phyloP scores from a whole-genome alignment of 2,888 invertebrate species.

The Galeruca laticollis region DNA sequence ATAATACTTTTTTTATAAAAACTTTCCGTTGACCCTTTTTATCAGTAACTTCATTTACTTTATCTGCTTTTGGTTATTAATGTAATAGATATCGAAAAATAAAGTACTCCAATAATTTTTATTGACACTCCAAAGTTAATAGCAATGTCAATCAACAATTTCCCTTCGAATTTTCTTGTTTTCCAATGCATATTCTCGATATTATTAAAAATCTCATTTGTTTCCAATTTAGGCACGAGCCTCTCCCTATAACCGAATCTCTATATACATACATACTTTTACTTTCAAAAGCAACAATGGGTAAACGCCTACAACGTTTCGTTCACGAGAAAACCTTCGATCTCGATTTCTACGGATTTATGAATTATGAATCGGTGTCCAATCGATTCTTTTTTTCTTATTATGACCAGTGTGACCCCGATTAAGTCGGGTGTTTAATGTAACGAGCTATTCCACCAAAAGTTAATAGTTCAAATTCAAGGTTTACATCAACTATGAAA shows the following conservation, averaged over 20 bases:
- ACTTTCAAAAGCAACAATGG: constrained; percentile 16
- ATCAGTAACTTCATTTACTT: too few relatives aligned
- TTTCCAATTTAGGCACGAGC: neutral
- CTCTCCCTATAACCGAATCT: neutral
- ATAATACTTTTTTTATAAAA: too few relatives aligned
- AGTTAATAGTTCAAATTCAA: neutral
- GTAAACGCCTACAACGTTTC: constrained; percentile 7
- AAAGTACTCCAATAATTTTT: too few relatives aligned
- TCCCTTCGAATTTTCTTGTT: neutral
- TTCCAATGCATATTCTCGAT: too few relatives aligned
- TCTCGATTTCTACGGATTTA: constrained; percentile 15
- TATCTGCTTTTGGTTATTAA: too few relatives aligned
- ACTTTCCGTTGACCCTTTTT: too few relatives aligned
- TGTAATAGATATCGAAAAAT: too few relatives aligned
- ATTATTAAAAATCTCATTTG: neutral
- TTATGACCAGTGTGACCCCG: constrained; percentile 9
- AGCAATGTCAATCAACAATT: too few relatives aligned
- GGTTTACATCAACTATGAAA: neutral
- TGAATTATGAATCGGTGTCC: constrained; percentile 19
- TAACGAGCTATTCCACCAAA: constrained; percentile 8
- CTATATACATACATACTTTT: neutral
- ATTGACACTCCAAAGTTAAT: too few relatives aligned
- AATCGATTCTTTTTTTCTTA: constrained; percentile 13
- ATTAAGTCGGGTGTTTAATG: neutral
- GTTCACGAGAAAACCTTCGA: constrained; percentile 19